Evolutionary conservation across 2,797 vertebrate species (phyloP), one percentile per base, ranked within the genome.

Genomic region (Sciurus carolinensis): DNA sequence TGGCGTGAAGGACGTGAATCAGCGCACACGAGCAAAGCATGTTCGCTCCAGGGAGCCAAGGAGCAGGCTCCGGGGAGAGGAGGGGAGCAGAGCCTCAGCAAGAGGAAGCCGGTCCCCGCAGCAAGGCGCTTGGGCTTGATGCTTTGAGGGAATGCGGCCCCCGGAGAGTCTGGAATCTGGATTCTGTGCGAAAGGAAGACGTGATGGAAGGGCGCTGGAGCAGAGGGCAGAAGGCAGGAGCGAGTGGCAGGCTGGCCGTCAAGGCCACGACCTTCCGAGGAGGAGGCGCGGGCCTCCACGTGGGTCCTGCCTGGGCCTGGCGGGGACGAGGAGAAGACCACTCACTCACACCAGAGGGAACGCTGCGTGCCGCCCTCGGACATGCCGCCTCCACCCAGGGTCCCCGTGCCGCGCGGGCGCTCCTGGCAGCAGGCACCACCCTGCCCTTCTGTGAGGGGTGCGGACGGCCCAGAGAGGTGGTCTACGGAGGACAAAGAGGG

Each of bases 131-230:
- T 71, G 52, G 17, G 4, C 1, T 42, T 59, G 39, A n/a, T 96
- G 7, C 47, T 67, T 67, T 22, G 81, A 47, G 42, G 15, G 47
- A 62, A 24, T 24, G 30, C 15, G 54, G 75, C 36, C 77, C 54
- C 5, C 33, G 33, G 90, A 81, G 20, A 86, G 69, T 94, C 44
- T 95, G 50, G 66, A 81, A 62, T 39, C 28, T 10, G 62, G 39
- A 94, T 52, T 54, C 66, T 52, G 57, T 20, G 36, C 82, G 33
- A 59, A 96, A 72, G 36, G 39, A 76, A 92, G 77, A 75, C 4
- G 3, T 7, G 44, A 72, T 9, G 18, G 52, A 39, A 66, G 26
- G 10, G 10, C 50, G 17, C 18, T 4, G 75, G 18, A 89, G n/a
- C 14, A 39, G 26, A 66, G 33, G 24, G 12, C 44, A 69, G 36